Evolutionary conservation across 2,797 vertebrate genomes (phyloP), one percentile per base, ranked within the genome.

Genomic region (Odontamblyopus rebecca): DNA sequence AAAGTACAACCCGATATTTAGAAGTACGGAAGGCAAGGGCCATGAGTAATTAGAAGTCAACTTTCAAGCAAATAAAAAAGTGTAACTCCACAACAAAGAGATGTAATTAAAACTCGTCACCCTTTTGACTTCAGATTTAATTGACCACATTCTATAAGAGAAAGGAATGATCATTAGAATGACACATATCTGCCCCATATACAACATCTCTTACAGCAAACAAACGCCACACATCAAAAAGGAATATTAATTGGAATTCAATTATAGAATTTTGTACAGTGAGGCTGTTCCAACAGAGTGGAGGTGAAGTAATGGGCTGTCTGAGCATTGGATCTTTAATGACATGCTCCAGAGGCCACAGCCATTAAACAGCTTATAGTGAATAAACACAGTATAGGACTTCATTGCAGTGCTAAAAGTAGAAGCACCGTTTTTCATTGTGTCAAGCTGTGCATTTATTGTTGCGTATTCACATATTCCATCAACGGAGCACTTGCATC

Each of bases 251-350:
- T 76, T 78, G 72, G 73, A 83, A 83, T 79, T 83, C 68, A 86
- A 81, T 90, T 85, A 83, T 83, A 85, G 74, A 79, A 73, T 80
- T 82, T 70, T 63, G 66, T 64, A 54, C 57, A 72, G 78, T 67
- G 59, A 81, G 76, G 70, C 67, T 69, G 80, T 73, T 85, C 71
- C 75, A 73, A 68, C 70, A 82, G 81, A 72, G 79, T 83, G 82
- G 72, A 81, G 79, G 76, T 79, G 75, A 80, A 85, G 83, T 86
- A 87, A 89, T 83, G 70, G 77, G 71, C 73, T 82, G 72, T 72
- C 77, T 74, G 75, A 79, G 75, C 75, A 74, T 64, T 74, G 27
- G 73, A 72, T 85, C 78, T 79, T 75, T 81, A 86, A 90, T 75
- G 84, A 84, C 72, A 82, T 59, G 82, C 85, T 82, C 73, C 73